Percentiles rank a stretch among this genome's conserved stretches.
These are phyloP conservation scores for Corythoichthys haematopterus DNA, from an alignment of 2,113 vertebrate species.

Conservation along the genomic window DNA sequence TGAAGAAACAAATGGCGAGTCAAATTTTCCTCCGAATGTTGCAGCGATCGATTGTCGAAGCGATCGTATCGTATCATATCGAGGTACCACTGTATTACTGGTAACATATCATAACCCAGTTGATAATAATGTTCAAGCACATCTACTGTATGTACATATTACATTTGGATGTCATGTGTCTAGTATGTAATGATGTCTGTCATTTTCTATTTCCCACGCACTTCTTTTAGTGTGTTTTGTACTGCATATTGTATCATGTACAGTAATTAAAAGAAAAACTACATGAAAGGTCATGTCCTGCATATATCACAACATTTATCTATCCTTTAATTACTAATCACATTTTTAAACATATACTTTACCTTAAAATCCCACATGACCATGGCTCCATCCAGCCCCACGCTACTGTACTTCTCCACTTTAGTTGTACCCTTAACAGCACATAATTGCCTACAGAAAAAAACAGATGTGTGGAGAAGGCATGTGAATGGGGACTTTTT, in stretches of 20 bases:
- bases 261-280: neutral
- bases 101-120: neutral
- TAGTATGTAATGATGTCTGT: neutral
- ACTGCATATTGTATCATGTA: neutral
- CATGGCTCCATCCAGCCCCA: slow-evolving; percentile 73
- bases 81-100: no score
- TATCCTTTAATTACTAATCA: neutral
- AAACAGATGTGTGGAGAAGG: neutral
- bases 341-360: slow-evolving; percentile 1
- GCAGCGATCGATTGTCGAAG: no score
- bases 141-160: neutral
- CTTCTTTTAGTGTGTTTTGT: no score
- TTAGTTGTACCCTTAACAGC: slow-evolving; percentile 56
- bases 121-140: neutral
- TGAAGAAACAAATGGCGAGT: no score
- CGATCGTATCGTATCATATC: no score
- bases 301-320: neutral
- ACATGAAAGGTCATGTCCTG: neutral
- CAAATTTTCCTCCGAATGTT: no score
- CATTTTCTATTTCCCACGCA: no score
- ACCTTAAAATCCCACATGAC: slow-evolving; percentile 74
- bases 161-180: neutral
- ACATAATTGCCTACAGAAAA: slow-evolving; percentile 55
- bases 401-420: slow-evolving; percentile 72
- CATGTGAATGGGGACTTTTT: neutral